phyloP scores from a whole-genome alignment of 1,140 invertebrate species.

The Notospermus geniculatus region DNA sequence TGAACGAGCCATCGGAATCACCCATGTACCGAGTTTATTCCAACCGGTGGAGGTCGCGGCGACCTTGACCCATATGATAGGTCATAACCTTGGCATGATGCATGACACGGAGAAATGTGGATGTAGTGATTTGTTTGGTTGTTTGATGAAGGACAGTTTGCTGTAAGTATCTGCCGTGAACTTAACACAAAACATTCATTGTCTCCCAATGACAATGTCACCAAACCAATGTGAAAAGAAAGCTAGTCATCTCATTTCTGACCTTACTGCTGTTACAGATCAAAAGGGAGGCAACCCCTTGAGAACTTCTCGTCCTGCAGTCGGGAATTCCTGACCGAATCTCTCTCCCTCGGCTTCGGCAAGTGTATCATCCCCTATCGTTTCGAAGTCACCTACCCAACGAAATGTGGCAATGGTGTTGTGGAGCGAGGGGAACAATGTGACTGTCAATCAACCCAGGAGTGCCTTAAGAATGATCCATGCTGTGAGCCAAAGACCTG shows the following conservation, averaged over 20 bases:
- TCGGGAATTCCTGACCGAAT: background rate
- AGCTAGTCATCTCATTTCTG: too few relatives aligned
- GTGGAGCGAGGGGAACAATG: constrained; percentile 96
- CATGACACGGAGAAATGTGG: constrained; percentile 65
- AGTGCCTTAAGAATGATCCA: constrained; percentile 80
- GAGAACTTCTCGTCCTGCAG: background rate
- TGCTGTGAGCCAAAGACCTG: constrained; percentile 96
- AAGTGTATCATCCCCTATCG: constrained; percentile 13
- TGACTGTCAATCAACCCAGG: constrained; percentile 62
- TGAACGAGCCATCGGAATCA: constrained; percentile 84
- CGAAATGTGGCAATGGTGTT: constrained; percentile 82
- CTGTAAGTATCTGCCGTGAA: background rate
- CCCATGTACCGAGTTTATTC: constrained; percentile 81
- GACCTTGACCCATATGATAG: constrained; percentile 94
- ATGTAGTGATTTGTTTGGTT: background rate
- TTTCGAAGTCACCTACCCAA: constrained; percentile 39
- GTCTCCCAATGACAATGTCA: too few relatives aligned
- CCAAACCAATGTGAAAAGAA: too few relatives aligned
- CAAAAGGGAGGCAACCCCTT: background rate
- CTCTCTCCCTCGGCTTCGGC: constrained; percentile 4
- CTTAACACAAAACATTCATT: too few relatives aligned
- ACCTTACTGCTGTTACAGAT: too few relatives aligned
- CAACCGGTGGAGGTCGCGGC: constrained; percentile 90
- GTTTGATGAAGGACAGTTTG: constrained; percentile 4
- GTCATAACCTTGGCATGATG: constrained; percentile 92